phyloP scores from a whole-genome alignment of 2,797 vertebrate genomes.

The Meda fulgida region DNA sequence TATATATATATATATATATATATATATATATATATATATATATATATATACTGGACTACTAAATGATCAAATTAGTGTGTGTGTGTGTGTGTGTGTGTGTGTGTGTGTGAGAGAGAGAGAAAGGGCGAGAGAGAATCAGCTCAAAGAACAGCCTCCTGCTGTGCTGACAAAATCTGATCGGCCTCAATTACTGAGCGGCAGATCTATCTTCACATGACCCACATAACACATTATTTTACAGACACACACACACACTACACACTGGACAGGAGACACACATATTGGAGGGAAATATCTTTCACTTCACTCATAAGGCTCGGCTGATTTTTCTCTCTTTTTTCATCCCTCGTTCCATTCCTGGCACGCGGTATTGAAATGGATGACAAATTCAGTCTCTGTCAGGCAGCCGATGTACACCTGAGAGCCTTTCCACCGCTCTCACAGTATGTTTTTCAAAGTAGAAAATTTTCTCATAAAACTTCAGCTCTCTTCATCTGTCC shows the following conservation, averaged over 20 bases:
- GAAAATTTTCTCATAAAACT: conserved; percentile 50
- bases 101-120: conserved; percentile 59
- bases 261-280: not conserved
- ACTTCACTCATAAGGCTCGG: conserved; percentile 22
- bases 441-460: conserved; percentile 46
- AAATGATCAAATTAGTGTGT: too few species aligned
- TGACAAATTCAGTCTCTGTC: conserved; percentile 69
- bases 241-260: conserved; percentile 7
- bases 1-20: too few species aligned
- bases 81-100: not conserved
- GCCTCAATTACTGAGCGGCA: conserved; percentile 76
- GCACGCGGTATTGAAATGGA: conserved; percentile 63
- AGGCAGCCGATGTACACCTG: conserved; percentile 56
- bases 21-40: too few species aligned
- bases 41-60: too few species aligned
- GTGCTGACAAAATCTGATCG: conserved; percentile 71
- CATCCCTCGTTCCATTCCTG: conserved; percentile 45
- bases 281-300: conserved; percentile 3
- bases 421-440: conserved; percentile 62
- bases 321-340: conserved; percentile 27
- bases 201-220: conserved; percentile 74
- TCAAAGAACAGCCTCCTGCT: conserved; percentile 74
- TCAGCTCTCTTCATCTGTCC: conserved; percentile 27
- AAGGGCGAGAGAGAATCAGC: conserved; percentile 61
- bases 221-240: conserved; percentile 59